Evolutionary conservation across 2,113 vertebrate genomes (phyloP).

Genomic region (Sorex araneus): DNA sequence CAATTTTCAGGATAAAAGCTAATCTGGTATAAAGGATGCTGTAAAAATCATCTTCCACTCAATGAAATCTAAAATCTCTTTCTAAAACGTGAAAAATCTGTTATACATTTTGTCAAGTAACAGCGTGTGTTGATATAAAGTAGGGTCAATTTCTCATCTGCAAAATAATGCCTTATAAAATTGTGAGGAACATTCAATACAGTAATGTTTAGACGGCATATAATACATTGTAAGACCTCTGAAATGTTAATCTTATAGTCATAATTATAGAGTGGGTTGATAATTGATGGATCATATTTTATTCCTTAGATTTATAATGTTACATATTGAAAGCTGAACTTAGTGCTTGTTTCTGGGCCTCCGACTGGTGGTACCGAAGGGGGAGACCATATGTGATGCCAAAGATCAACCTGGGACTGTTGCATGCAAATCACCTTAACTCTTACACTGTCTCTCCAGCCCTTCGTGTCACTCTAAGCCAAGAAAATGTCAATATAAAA

Average conservation of each 20-base stretch:
- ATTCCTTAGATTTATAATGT: background rate
- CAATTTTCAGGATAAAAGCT: background rate
- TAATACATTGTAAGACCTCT: background rate
- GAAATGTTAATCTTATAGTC: background rate
- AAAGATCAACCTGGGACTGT: too few relatives aligned
- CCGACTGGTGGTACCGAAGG: too few relatives aligned
- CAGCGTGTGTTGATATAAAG: too few relatives aligned
- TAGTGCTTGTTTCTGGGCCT: background rate
- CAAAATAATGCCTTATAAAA: background rate
- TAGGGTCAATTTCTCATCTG: background rate
- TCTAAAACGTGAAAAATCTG: background rate
- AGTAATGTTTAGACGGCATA: background rate
- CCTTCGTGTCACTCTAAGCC: background rate
- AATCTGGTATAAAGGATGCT: background rate
- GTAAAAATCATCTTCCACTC: background rate
- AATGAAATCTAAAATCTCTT: background rate
- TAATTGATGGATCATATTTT: background rate
- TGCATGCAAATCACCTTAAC: too few relatives aligned
- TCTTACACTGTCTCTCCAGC: too few relatives aligned
- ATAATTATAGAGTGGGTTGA: background rate
- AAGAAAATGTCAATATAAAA: background rate
- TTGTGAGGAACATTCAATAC: background rate
- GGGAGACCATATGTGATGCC: background rate
- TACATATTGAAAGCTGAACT: background rate
- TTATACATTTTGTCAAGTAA: background rate